Evolutionary conservation across 2,888 invertebrate genomes (phyloP).

Genomic region (Himalopsyche kuldschensis): DNA sequence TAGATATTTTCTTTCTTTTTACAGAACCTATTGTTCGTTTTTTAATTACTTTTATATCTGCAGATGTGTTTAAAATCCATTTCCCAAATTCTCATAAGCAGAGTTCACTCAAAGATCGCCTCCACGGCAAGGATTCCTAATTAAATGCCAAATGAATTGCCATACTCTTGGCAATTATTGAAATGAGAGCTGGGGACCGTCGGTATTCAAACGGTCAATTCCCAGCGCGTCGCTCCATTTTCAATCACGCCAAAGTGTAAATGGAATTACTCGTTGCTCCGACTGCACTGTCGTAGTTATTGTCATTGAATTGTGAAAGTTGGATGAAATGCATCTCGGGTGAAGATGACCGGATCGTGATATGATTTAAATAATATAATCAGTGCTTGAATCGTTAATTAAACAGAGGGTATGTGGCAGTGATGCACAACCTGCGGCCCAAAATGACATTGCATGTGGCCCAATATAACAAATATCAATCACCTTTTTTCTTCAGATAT

Average conservation of each 20-base stretch:
- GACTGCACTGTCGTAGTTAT: background rate
- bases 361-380: background rate
- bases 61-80: no score
- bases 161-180: background rate
- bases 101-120: no score
- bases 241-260: background rate
- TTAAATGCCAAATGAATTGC: background rate
- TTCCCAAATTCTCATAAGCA: no score
- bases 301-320: background rate
- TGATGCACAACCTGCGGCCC: no score
- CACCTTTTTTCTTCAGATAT: no score
- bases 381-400: background rate
- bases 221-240: background rate
- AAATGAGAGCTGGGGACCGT: background rate
- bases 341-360: background rate
- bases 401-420: no score
- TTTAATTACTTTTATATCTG: no score
- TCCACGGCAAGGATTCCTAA: background rate
- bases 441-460: no score
- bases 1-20: no score
- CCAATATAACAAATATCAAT: no score
- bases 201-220: background rate
- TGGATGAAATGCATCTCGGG: background rate
- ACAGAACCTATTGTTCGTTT: no score
- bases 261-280: background rate